A percentile compares a stretch with the other conserved stretches of the same genome.
Evolutionary conservation across 64 coral and sea anemone genomes (phyloP).

Genomic region (Astreopora myriophthalma): DNA sequence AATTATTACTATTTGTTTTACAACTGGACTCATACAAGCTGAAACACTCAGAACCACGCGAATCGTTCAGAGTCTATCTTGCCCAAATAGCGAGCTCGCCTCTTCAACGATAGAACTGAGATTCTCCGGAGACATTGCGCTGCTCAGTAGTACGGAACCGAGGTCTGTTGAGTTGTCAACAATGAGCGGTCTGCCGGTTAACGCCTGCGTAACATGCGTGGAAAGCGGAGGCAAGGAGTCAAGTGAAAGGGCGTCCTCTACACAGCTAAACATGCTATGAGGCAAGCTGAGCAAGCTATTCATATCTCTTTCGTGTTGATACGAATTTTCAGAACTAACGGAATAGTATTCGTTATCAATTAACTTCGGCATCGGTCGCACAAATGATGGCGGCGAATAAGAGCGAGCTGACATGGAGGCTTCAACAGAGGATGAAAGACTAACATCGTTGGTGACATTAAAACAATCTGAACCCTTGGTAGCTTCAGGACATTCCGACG

Average conservation of each 20-base stretch:
- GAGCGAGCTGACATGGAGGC: background rate
- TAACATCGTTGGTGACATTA: constrained; percentile 2
- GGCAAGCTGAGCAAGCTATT: background rate
- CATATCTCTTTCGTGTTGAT: background rate
- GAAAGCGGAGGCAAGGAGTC: constrained; percentile 16
- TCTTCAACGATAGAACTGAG: constrained; percentile 8
- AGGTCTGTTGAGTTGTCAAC: constrained; percentile 16
- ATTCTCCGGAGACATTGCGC: background rate
- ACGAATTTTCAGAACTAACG: background rate
- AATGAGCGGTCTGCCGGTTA: constrained; percentile 19
- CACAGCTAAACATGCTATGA: constrained; percentile 4
- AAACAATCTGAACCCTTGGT: background rate
- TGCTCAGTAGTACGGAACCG: background rate
- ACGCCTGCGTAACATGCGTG: background rate
- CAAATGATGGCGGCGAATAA: constrained; percentile 27
- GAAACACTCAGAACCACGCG: no score
- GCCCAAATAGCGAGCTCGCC: constrained; percentile 2
- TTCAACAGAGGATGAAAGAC: background rate
- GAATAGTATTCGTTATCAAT: background rate
- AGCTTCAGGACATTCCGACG: background rate
- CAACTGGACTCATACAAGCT: background rate
- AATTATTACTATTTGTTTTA: background rate
- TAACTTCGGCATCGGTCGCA: constrained; percentile 3
- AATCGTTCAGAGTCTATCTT: background rate
- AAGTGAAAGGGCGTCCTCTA: constrained; percentile 14